phyloP scores from a whole-genome alignment of 2,888 invertebrate species.

The Drosophila diplacantha region DNA sequence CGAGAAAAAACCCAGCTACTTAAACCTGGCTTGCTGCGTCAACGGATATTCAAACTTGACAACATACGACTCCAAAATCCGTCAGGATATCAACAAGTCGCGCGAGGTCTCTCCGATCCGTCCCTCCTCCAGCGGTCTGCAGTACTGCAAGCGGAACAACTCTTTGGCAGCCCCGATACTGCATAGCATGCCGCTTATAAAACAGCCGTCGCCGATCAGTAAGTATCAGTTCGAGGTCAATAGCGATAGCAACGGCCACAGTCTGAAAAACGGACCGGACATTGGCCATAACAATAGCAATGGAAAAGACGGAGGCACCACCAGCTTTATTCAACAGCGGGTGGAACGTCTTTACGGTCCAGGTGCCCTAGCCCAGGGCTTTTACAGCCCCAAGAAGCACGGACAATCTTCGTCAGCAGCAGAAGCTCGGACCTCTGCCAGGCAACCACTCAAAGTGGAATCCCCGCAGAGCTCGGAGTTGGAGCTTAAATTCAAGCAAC shows the following conservation, averaged over 20 bases:
- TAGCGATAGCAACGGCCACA: slow-evolving; percentile 41
- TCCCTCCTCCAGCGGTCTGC: slow-evolving; percentile 78
- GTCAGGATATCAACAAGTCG: slow-evolving; percentile 86
- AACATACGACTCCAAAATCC: slow-evolving; percentile 89
- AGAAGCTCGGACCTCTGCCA: slow-evolving; percentile 23
- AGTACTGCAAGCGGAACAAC: slow-evolving; percentile 79
- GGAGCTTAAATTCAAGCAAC: slow-evolving; percentile 75
- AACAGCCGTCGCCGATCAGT: slow-evolving; percentile 46
- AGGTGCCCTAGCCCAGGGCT: slow-evolving; percentile 90
- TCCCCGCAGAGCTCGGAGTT: slow-evolving; percentile 73
- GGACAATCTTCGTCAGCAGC: slow-evolving; percentile 20
- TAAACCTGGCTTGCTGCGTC: slow-evolving; percentile 92
- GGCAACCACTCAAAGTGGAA: slow-evolving; percentile 41
- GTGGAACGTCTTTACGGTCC: slow-evolving; percentile 93
- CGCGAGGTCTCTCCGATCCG: slow-evolving; percentile 85
- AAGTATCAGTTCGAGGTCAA: slow-evolving; percentile 52
- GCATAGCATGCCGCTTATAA: slow-evolving; percentile 60
- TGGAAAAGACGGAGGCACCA: slow-evolving; percentile 75
- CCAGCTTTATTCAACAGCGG: slow-evolving; percentile 91
- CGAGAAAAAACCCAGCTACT: slow-evolving; percentile 89
- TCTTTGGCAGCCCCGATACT: slow-evolving; percentile 80
- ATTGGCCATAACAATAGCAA: slow-evolving; percentile 49
- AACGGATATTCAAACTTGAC: slow-evolving; percentile 93
- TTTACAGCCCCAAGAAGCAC: slow-evolving; percentile 82
- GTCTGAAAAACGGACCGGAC: slow-evolving; percentile 2